Evolutionary conservation across 2,797 vertebrate genomes (phyloP).

Genomic region (Nothura maculosa): DNA sequence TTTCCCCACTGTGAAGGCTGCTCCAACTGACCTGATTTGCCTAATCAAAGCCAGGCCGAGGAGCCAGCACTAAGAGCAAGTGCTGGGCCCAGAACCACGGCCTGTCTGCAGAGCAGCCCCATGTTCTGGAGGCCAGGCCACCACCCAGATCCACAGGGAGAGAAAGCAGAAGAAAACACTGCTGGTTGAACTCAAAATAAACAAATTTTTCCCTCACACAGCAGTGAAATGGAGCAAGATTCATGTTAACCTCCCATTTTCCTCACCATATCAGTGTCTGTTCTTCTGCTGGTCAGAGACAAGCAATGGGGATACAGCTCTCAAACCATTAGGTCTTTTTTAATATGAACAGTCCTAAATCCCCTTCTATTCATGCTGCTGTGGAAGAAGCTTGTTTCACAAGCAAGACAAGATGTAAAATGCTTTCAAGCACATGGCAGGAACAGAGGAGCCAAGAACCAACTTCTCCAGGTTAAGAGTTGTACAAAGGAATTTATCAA

Average conservation of each 20-base stretch:
- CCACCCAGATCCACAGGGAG: background rate
- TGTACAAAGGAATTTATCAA: conserved; percentile 35
- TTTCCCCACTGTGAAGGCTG: background rate
- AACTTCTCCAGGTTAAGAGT: background rate
- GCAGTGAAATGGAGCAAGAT: background rate
- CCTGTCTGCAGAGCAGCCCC: background rate
- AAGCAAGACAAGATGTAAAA: background rate
- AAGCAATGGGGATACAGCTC: background rate
- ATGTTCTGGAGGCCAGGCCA: background rate
- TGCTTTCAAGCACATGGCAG: background rate
- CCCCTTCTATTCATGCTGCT: background rate
- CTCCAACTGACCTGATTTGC: background rate
- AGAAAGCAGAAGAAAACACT: background rate
- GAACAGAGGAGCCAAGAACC: background rate
- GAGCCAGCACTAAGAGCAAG: background rate
- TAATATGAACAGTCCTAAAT: background rate
- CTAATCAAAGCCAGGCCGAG: background rate
- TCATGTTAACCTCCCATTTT: background rate
- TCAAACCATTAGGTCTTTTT: background rate
- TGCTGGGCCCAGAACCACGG: background rate
- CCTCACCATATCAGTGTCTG: background rate
- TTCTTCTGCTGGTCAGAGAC: background rate
- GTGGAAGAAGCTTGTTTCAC: background rate
- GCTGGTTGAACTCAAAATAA: background rate
- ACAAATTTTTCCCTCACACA: background rate